Percentiles rank a stretch among this genome's conserved stretches.
phyloP scores from a whole-genome alignment of 2,888 invertebrate species.

The Dilophus febrilis region DNA sequence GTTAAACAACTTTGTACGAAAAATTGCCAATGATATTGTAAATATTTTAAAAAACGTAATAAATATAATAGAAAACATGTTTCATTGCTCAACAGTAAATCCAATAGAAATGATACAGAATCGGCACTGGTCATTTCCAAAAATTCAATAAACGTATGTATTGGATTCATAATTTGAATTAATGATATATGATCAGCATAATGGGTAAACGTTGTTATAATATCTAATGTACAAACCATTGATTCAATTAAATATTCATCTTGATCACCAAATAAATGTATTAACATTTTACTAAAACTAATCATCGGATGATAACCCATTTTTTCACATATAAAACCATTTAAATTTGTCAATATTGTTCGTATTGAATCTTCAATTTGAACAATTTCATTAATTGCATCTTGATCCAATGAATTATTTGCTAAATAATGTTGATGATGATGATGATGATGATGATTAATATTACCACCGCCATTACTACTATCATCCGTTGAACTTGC shows the following conservation, averaged over 20 bases:
- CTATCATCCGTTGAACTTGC: slow-evolving; percentile 56
- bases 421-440: too few species aligned
- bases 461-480: too few species aligned
- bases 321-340: slow-evolving; percentile 62
- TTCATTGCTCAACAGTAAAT: slow-evolving; percentile 76
- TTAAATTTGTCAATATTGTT: slow-evolving; percentile 65
- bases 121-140: slow-evolving; percentile 67
- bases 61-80: slow-evolving; percentile 78
- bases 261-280: slow-evolving; percentile 76
- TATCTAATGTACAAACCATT: slow-evolving; percentile 81
- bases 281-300: slow-evolving; percentile 72
- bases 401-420: slow-evolving; percentile 53
- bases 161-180: slow-evolving; percentile 67
- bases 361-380: slow-evolving; percentile 71
- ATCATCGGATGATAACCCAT: slow-evolving; percentile 78
- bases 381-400: slow-evolving; percentile 77
- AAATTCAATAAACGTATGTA: slow-evolving; percentile 74
- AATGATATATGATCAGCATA: slow-evolving; percentile 59
- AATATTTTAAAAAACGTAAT: slow-evolving; percentile 67
- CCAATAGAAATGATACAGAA: slow-evolving; percentile 53
- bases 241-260: slow-evolving; percentile 83
- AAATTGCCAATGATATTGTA: slow-evolving; percentile 65
- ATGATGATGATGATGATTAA: too few species aligned
- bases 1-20: slow-evolving; percentile 65
- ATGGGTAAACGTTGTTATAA: slow-evolving; percentile 60